Base-by-base conservation (phyloP, 37 sponge, comb jelly and placozoan species). In the Ianthella basta region DNA sequence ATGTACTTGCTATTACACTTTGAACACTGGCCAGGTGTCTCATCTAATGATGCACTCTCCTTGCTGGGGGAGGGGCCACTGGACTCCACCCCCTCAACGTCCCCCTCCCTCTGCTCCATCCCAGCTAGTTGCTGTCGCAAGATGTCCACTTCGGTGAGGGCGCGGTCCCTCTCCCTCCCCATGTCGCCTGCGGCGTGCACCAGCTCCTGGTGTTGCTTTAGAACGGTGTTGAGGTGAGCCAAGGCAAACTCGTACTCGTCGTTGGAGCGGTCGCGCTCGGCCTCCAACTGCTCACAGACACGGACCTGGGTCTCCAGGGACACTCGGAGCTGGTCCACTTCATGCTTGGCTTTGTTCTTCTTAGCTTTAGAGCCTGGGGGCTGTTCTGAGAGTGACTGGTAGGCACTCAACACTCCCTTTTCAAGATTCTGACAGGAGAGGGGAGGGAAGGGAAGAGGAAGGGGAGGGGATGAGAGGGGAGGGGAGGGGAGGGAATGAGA, bases 261-360 rank as follows among this genome's bases (percentile, higher is more conserved):
- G 59, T 83, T 82, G 23, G 93, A 89, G 18, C 59, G 56, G 66
- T 92, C 93, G 67, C 93, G 79, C 87, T 92, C 93, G 1, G 60
- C 78, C 36, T 92, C 93, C n/a, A 92, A 59, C 23, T 68, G 72
- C 73, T 87, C 83, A 19, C 77, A 55, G 15, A 92, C 89, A 15
- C 89, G 60, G 19, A 79, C 80, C 70, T 92, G 93, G 5, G 90
- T 89, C 59, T 92, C 87, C 34, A 89, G 40, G 32, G 83, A 34
- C 6, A 83, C 74, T 20, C 39, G 80, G 36, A 66, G 34, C 4
- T 89, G 84, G 13, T 92, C 93, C 63, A 89, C 34, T 14, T 88
- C 86, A 15, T 82, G 65, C 63, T 74, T 85, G 23, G 60, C 69
- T 37, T 88, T 86, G 53, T 20, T 64, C 34, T 72, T 90, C 68